Conservation (phyloP, 2,888 invertebrate species). For the Drosophila meridiana region DNA sequence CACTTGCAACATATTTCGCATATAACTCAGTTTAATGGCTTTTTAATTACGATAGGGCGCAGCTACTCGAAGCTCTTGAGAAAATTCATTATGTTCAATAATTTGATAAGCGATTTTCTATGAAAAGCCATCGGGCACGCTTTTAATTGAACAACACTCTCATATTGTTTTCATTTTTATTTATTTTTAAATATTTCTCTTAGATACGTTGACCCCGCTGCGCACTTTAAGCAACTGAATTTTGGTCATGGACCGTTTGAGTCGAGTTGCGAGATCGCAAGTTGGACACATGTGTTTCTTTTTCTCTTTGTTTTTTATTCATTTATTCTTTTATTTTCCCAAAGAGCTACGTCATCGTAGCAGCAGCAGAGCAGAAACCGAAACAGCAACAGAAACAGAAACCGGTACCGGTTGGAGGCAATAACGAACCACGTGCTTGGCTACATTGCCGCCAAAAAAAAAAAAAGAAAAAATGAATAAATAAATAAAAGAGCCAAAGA, state of each 20-base stretch:
- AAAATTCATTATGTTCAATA: slow-evolving; percentile 59
- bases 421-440: slow-evolving; percentile 63
- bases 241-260: slow-evolving; percentile 69
- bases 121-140: slow-evolving; percentile 11
- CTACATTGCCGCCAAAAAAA: slow-evolving; percentile 66
- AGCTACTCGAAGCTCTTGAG: slow-evolving; percentile 54
- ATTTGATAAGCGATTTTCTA: slow-evolving; percentile 58
- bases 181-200: slow-evolving; percentile 19
- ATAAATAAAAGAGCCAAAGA: slow-evolving; percentile 35
- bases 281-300: slow-evolving; percentile 52
- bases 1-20: slow-evolving; percentile 34
- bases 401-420: slow-evolving; percentile 55
- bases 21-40: slow-evolving; percentile 56
- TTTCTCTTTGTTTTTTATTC: background rate
- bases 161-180: slow-evolving; percentile 18
- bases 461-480: slow-evolving; percentile 19
- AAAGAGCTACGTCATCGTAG: slow-evolving; percentile 66
- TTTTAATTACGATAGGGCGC: slow-evolving; percentile 55
- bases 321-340: slow-evolving; percentile 10
- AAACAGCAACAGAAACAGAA: slow-evolving; percentile 53
- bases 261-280: slow-evolving; percentile 49
- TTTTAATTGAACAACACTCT: slow-evolving; percentile 22
- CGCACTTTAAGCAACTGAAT: slow-evolving; percentile 59
- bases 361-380: slow-evolving; percentile 24
- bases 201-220: slow-evolving; percentile 67